Evolutionary conservation across 2,888 invertebrate genomes (phyloP).

Genomic region (Agrochola macilenta): DNA sequence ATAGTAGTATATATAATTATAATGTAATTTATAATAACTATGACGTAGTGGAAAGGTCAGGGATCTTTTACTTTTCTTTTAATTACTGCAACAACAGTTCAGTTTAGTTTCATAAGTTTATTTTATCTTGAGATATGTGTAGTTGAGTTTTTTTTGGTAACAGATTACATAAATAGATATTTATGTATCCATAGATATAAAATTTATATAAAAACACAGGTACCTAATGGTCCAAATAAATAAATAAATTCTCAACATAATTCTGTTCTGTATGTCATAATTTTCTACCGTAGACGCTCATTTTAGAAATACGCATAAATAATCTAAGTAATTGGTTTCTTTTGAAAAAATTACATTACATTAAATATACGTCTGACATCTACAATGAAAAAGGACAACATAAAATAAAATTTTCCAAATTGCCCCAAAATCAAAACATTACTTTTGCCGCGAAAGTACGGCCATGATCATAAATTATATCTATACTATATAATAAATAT

Average conservation of each 20-base stretch:
- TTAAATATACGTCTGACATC: slow-evolving; percentile 11
- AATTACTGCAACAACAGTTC: no score
- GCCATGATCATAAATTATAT: slow-evolving; percentile 22
- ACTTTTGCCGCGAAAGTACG: slow-evolving; percentile 29
- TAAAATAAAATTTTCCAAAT: slow-evolving; percentile 26
- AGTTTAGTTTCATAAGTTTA: not conserved
- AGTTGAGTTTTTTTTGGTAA: slow-evolving; percentile 1
- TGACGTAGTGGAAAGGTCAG: no score
- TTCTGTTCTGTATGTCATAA: slow-evolving; percentile 11
- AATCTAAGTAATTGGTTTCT: slow-evolving; percentile 32
- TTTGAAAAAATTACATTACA: slow-evolving; percentile 6
- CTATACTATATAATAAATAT: no score
- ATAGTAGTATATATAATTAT: no score
- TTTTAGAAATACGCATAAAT: slow-evolving; percentile 36
- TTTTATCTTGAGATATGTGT: slow-evolving; percentile 4
- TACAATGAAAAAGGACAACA: slow-evolving; percentile 25
- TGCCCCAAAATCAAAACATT: slow-evolving; percentile 31
- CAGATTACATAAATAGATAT: not conserved
- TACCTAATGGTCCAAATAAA: not conserved
- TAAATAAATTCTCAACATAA: not conserved
- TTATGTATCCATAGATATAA: not conserved
- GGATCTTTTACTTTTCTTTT: no score
- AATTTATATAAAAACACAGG: slow-evolving; percentile 12
- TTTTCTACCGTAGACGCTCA: slow-evolving; percentile 10
- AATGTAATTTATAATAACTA: no score